A percentile compares a stretch with the other conserved stretches of the same genome.
These are phyloP conservation scores for Oscheius myriophilus DNA, from an alignment of 2,888 invertebrate species.

Conservation along the genomic window DNA sequence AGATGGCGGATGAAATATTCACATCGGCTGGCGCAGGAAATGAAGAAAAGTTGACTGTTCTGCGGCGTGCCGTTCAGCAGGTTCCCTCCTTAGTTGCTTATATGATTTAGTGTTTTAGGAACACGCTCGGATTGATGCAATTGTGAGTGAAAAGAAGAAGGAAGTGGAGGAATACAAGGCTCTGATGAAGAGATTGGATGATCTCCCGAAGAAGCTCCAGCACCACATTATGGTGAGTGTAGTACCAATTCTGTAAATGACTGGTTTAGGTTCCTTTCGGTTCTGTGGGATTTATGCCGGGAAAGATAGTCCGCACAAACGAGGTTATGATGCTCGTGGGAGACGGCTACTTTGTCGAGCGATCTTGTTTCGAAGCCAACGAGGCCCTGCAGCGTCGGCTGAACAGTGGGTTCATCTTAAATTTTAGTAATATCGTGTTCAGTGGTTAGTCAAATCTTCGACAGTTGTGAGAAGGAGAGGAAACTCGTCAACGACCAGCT, in stretches of 20 bases:
- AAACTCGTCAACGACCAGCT: conserved; percentile 25
- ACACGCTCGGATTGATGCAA: conserved; percentile 16
- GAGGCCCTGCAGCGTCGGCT: conserved; percentile 14
- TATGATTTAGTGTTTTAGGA: conserved; percentile 14
- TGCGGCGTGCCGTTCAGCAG: conserved; percentile 11
- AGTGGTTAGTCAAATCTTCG: conserved; percentile 20
- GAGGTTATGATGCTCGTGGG: conserved; percentile 31
- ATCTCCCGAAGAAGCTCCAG: conserved; percentile 31
- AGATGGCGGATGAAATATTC: conserved; percentile 9
- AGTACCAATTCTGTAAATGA: background rate
- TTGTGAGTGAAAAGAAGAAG: conserved; percentile 15
- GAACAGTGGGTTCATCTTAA: background rate
- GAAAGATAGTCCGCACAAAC: conserved; percentile 34
- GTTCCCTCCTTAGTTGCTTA: conserved; percentile 6
- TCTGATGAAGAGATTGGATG: conserved; percentile 25
- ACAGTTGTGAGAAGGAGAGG: conserved; percentile 20
- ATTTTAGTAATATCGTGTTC: conserved; percentile 4
- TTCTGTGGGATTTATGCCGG: conserved; percentile 35
- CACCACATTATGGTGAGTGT: conserved; percentile 28
- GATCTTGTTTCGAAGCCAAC: conserved; percentile 25
- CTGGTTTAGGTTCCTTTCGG: conserved; percentile 35
- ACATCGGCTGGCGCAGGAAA: background rate
- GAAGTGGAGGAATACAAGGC: conserved; percentile 24
- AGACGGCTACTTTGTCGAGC: conserved; percentile 29
- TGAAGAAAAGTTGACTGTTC: conserved; percentile 10